Base-by-base conservation (phyloP, 92 coral and sea anemone species). In the Zoanthus solanderi region DNA sequence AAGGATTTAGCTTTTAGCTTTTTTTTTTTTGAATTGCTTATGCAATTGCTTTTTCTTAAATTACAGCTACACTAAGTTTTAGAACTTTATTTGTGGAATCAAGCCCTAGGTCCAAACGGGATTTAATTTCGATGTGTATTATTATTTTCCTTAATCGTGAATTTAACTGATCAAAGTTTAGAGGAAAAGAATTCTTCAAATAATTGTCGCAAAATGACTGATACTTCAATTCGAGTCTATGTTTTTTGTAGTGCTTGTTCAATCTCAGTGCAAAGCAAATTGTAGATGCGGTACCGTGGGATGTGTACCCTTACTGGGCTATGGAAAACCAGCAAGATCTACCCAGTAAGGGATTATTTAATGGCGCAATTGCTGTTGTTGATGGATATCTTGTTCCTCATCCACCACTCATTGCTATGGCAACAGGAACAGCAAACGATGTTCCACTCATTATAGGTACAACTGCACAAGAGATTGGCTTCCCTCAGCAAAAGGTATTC, bases 361-460 rank as follows among this genome's bases (percentile, higher is more conserved):
- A 84, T 66, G 93, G 92, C 6, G 94, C 93, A 10, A 75, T 94
- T 71, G 94, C 93, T 60, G 92, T 94, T 14, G 90, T 94, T 0
- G 96, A 94, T 76, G 92, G 89, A 17, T 52, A 50, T 32, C 79
- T 94, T 2, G 78, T 94, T 68, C 94, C 94, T 4, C 15, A 84
- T n/a, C 84, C 94, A 50, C 96, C 96, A 9, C 85, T 90, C 16
- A 11, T 77, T 83, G 85, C 96, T 45, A 88, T 93, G 73, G 58
- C 84, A 65, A 77, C 89, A 57, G 84, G 90, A 7, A 37, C 32
- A 18, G 87, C 87, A 48, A 91, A 87, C 56, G 94, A 92, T 50
- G 92, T 92, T n/a, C 93, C 96, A 3, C 68, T 92, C 6, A 89
- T 89, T 10, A 75, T 91, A 47, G 94, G 96, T 58, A 91, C 90